Percentiles rank a stretch among this genome's conserved stretches.
Evolutionary conservation across 2,113 vertebrate species (phyloP).

Genomic region (Phylloscopus whistleri): DNA sequence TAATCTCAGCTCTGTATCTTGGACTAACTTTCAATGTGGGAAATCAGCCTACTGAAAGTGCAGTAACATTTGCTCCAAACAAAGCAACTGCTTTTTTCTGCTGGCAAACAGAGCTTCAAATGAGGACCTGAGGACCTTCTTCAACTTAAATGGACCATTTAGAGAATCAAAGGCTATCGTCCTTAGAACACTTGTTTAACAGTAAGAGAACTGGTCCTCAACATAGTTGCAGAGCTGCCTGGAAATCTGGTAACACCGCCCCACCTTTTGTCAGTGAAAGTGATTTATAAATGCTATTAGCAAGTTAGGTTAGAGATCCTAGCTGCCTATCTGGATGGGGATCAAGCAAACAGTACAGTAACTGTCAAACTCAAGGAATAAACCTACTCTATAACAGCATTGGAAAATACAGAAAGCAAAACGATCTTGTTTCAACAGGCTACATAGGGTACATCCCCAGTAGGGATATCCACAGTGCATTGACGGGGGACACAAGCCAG

Average conservation of each 20-base stretch:
- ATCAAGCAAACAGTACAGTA: background rate
- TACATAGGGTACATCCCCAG: background rate
- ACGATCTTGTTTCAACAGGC: background rate
- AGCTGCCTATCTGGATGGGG: background rate
- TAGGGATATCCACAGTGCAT: rapidly evolving
- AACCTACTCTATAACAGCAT: background rate
- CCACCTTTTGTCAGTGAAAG: background rate
- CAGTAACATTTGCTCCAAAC: background rate
- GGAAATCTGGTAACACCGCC: background rate
- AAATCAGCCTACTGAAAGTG: background rate
- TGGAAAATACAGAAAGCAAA: background rate
- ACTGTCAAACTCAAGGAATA: background rate
- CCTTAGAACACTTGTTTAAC: background rate
- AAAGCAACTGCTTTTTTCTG: background rate
- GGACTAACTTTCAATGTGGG: background rate
- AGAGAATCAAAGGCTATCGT: background rate
- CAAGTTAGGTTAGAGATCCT: background rate
- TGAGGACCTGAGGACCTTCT: background rate
- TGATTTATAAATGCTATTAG: constrained; percentile 20
- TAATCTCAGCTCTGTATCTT: background rate
- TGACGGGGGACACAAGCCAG: background rate
- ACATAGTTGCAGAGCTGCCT: background rate
- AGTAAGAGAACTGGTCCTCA: background rate
- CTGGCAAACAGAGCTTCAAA: background rate
- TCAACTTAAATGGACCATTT: background rate